These are phyloP conservation scores for Drosophila niveifrons DNA, from an alignment of 2,888 invertebrate genomes.

Conservation along the genomic window DNA sequence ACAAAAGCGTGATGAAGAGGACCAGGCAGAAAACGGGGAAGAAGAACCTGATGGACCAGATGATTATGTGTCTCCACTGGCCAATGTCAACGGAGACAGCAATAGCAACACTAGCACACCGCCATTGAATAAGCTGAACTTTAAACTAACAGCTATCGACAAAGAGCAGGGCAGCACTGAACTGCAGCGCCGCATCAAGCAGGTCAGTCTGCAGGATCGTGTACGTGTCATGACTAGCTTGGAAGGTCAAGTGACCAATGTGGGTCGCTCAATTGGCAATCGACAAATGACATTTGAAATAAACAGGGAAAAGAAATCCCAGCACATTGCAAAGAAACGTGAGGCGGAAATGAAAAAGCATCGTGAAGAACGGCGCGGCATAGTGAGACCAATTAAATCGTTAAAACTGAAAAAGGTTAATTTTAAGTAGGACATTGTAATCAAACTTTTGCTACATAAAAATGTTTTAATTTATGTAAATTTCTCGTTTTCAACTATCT, in stretches of 20 bases:
- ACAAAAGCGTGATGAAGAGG: conserved; percentile 80
- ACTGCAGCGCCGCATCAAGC: conserved; percentile 66
- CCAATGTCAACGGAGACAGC: conserved; percentile 30
- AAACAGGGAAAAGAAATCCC: conserved; percentile 87
- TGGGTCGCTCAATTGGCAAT: conserved; percentile 89
- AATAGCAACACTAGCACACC: neutral
- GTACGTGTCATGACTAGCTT: conserved; percentile 87
- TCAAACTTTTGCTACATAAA: conserved; percentile 36
- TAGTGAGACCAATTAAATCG: conserved; percentile 87
- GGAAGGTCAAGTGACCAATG: conserved; percentile 83
- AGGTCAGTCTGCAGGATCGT: conserved; percentile 89
- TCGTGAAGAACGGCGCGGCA: conserved; percentile 89
- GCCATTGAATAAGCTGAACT: conserved; percentile 66
- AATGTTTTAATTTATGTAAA: conserved; percentile 44
- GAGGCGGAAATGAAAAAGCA: conserved; percentile 89
- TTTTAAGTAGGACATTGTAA: conserved; percentile 77
- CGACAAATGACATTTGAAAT: conserved; percentile 92
- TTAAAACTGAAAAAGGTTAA: conserved; percentile 85
- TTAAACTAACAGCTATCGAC: conserved; percentile 88
- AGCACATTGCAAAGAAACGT: conserved; percentile 86
- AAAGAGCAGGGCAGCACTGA: conserved; percentile 84
- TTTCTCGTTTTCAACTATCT: conserved; percentile 6
- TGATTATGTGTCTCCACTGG: conserved; percentile 33
- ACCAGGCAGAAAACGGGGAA: conserved; percentile 77
- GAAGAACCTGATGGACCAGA: conserved; percentile 54